phyloP scores from a whole-genome alignment of 2,113 vertebrate genomes.

The human (Homo sapiens) region DNA sequence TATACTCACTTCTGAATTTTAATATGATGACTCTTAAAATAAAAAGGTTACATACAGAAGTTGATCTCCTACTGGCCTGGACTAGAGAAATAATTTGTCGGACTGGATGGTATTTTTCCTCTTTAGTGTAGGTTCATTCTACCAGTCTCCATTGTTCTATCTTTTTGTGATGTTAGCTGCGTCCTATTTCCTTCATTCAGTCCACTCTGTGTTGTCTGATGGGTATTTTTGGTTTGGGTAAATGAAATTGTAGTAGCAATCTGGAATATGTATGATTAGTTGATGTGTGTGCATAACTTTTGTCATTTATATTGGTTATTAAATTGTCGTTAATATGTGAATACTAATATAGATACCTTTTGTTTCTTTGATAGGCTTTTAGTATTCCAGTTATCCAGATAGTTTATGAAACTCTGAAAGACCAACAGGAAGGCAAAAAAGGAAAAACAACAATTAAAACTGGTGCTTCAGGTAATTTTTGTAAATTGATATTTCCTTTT shows the following conservation, averaged over 20 bases:
- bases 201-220: background rate
- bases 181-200: background rate
- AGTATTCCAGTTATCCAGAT: constrained; percentile 99
- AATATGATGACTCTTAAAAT: background rate
- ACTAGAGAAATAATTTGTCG: background rate
- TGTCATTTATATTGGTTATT: background rate
- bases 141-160: background rate
- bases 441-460: constrained; percentile 94
- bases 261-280: background rate
- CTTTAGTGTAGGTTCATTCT: background rate
- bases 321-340: background rate
- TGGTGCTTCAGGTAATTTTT: constrained; percentile 89
- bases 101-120: background rate
- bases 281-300: background rate
- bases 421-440: constrained; percentile 96
- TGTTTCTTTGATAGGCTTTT: constrained; percentile 89
- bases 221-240: background rate
- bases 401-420: constrained; percentile 97
- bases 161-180: background rate
- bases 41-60: background rate
- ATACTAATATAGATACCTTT: background rate
- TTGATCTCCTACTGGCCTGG: background rate
- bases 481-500: background rate
- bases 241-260: background rate
- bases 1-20: background rate